A percentile compares a stretch with the other conserved stretches of the same genome.
Evolutionary conservation across 2,888 invertebrate genomes (phyloP).

Genomic region (Arenicola marina): DNA sequence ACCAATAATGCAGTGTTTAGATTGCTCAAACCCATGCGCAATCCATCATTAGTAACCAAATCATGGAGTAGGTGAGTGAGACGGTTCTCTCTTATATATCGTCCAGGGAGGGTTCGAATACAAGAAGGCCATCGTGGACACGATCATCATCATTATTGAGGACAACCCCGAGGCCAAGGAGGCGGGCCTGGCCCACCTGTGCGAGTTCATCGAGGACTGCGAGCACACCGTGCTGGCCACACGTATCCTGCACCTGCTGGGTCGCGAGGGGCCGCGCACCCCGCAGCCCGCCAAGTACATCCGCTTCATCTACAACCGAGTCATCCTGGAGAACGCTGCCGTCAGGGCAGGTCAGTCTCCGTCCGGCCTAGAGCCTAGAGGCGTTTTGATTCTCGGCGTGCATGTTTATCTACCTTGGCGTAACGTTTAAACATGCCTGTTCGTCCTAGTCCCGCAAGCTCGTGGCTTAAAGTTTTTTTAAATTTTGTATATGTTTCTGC

Average conservation of each 20-base stretch:
- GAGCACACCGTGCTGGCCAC: conserved; percentile 97
- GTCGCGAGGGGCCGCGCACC: conserved; percentile 95
- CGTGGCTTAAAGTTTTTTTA: too few relatives aligned
- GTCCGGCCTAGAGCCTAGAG: too few relatives aligned
- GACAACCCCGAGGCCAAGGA: conserved; percentile 98
- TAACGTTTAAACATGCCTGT: too few relatives aligned
- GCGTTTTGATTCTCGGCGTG: too few relatives aligned
- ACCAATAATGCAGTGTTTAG: too few relatives aligned
- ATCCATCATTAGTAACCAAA: too few relatives aligned
- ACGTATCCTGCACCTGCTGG: conserved; percentile 90
- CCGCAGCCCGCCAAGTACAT: conserved; percentile 83
- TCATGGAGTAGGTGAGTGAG: too few relatives aligned
- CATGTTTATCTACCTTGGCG: too few relatives aligned
- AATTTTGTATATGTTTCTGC: too few relatives aligned
- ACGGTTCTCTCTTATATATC: too few relatives aligned
- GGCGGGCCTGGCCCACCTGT: conserved; percentile 90
- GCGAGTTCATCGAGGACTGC: conserved; percentile 99
- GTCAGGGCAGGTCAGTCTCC: conserved; percentile 77
- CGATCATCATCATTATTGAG: conserved; percentile 95
- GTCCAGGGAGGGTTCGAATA: conserved; percentile 85
- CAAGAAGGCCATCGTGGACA: conserved; percentile 97
- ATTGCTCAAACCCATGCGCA: too few relatives aligned
- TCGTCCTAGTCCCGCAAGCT: too few relatives aligned
- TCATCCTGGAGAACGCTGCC: conserved; percentile 93
- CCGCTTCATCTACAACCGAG: conserved; percentile 72